Evolutionary conservation across 1,140 invertebrate species (phyloP), one percentile per base, ranked within the genome.

Genomic region (Amyelois transitella): DNA sequence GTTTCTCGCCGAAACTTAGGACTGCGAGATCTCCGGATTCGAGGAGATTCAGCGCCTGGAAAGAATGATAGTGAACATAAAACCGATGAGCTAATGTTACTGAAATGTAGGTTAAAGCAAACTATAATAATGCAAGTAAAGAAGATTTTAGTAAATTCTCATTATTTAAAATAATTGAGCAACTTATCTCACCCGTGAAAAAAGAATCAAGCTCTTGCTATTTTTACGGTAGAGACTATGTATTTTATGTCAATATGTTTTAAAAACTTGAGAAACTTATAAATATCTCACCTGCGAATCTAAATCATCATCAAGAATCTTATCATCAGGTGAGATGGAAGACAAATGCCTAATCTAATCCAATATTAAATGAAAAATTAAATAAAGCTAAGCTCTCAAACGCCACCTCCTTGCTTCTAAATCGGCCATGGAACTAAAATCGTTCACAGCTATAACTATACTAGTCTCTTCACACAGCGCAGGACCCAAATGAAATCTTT

Each of bases 401-500:
- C 0, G 98, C 97, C 47, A 99, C 87, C 71, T 96, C 94, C 82
- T 96, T 96, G 17, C 96, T 96, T 77, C 94, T 92, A 86, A 97
- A 72, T 97, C 94, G 8, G 92, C 90, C 96, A 98, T 97, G 54
- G 95, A 96, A 45, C 95, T 96, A 0, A 98, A 99, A 86, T 99
- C 98, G 87, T 99, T 99, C 6, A 99, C 92, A 0, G 99, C 98
- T 10, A 99, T 89, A 21, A 97, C 92, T 28, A 99, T 98, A 82
- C 99, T 97, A 88, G 94, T 51, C 99, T 90, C 79, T 99, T 97
- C 0, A 96, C 97, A 0, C 96, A 99, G 47, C 99, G 89, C 45
- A 98, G 89, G 63, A 99, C 73, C 99, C 99, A 99, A 73, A 99
- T 99, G 81, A 99, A 98, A 77, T 99, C n/a, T n/a, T n/a, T n/a